Evolutionary conservation across 1,140 invertebrate genomes (phyloP).

Genomic region (Lucilia sericata): DNA sequence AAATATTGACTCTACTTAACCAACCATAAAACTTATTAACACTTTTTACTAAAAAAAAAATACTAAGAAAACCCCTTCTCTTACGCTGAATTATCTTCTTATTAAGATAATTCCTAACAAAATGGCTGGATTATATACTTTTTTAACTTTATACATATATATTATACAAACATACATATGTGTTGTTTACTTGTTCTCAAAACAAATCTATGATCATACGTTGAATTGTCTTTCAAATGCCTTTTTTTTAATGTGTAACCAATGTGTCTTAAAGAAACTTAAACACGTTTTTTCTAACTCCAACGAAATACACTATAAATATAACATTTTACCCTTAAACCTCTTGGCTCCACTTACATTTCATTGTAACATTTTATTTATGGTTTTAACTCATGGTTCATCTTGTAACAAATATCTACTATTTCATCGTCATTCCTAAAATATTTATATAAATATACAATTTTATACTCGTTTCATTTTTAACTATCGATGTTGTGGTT

Average conservation of each 20-base stretch:
- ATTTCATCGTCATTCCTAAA: neutral
- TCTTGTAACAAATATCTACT: neutral
- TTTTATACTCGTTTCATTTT: neutral
- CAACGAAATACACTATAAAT: neutral
- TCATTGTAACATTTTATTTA: neutral
- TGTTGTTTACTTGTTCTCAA: neutral
- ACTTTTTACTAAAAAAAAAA: conserved; percentile 26
- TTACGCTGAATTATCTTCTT: neutral
- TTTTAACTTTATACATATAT: neutral
- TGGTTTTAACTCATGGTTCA: neutral
- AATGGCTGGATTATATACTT: conserved; percentile 2
- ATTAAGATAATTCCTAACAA: neutral
- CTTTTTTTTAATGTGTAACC: neutral
- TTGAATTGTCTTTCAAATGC: neutral
- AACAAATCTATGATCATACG: too few relatives aligned
- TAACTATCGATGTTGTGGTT: neutral
- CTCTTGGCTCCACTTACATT: too few relatives aligned
- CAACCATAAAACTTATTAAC: conserved; percentile 28
- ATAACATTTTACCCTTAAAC: neutral
- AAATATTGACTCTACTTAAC: conserved; percentile 1
- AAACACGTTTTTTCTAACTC: neutral
- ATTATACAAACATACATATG: neutral
- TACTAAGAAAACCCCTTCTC: neutral
- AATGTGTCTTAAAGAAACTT: neutral
- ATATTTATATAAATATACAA: too few relatives aligned